A percentile compares a stretch with the other conserved stretches of the same genome.
phyloP scores from a whole-genome alignment of 2,113 vertebrate genomes.

The Pangasianodon gigas region DNA sequence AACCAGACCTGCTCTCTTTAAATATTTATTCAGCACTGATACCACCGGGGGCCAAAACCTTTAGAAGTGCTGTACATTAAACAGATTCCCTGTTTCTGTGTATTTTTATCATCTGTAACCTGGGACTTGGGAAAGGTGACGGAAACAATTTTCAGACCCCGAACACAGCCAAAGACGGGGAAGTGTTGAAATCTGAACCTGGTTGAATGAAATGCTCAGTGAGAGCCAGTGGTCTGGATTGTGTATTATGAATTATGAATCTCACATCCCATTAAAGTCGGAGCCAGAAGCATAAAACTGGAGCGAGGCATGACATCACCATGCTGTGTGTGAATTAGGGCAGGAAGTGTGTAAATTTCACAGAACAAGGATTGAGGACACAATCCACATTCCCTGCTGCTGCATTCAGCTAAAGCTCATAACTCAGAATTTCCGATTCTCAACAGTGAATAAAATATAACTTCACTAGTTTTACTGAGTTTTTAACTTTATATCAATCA shows the following conservation, averaged over 20 bases:
- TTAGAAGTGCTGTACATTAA: constrained; percentile 50
- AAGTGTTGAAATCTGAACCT: background rate
- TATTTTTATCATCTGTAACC: background rate
- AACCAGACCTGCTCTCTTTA: constrained; percentile 54
- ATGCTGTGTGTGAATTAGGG: background rate
- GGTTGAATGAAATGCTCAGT: background rate
- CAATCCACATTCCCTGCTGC: background rate
- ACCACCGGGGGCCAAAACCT: constrained; percentile 20
- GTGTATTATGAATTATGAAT: background rate
- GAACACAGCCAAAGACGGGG: constrained; percentile 18
- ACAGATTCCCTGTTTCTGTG: constrained; percentile 40
- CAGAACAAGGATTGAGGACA: background rate
- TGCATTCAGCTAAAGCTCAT: background rate
- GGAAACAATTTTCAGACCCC: constrained; percentile 15
- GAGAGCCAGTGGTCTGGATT: constrained; percentile 3
- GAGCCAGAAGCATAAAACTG: background rate
- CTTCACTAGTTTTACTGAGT: background rate
- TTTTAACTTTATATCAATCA: background rate
- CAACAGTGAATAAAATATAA: background rate
- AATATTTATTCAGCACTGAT: constrained; percentile 58
- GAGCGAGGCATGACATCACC: background rate
- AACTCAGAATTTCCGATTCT: background rate
- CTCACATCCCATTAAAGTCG: background rate
- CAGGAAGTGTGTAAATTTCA: background rate
- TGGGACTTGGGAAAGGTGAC: constrained; percentile 21